Evolutionary conservation across 2,797 vertebrate genomes (phyloP), one percentile per base, ranked within the genome.

Genomic region (Cuculus canorus): DNA sequence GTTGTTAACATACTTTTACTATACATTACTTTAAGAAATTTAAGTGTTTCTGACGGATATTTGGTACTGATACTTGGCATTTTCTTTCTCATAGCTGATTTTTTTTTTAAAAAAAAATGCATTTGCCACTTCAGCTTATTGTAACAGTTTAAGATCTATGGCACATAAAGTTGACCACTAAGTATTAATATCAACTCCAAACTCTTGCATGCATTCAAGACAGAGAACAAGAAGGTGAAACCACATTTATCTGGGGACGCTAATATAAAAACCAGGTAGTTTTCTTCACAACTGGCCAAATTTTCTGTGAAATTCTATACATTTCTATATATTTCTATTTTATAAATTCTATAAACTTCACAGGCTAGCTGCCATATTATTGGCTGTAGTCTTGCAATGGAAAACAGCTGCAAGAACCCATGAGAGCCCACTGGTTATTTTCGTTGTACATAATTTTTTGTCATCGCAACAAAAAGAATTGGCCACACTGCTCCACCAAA

Each of bases 341-440:
- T 41, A n/a, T 27, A 82, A 32, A 77, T 70, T 60, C 37, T 50
- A 24, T 22, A 56, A 18, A 66, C 90, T 60, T 77, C 81, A 88
- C 17, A 70, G 80, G 73, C 66, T 86, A 84, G 70, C 52, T 86
- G 50, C 17, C 24, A n/a, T 54, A 61, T 37, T 86, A 15, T 32
- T 79, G 83, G n/a, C 43, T 69, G 32, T 63, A 60, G 41, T 69
- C 52, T 61, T 82, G 71, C 60, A 75, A 61, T 4, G 2, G 39
- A 68, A 92, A 94, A 82, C 73, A 92, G 86, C 83, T 85, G 78
- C 78, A 80, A 87, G 82, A 77, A 25, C 28, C 30, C 88, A 73
- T 59, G 50, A 86, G 19, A 82, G 69, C 30, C 47, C 8, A 8
- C 13, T 69, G 53, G 33, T 63, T 90, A 28, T 86, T 88, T 47